Base-by-base conservation (phyloP, 2,888 invertebrate genomes). In the Zeuzera pyrina region DNA sequence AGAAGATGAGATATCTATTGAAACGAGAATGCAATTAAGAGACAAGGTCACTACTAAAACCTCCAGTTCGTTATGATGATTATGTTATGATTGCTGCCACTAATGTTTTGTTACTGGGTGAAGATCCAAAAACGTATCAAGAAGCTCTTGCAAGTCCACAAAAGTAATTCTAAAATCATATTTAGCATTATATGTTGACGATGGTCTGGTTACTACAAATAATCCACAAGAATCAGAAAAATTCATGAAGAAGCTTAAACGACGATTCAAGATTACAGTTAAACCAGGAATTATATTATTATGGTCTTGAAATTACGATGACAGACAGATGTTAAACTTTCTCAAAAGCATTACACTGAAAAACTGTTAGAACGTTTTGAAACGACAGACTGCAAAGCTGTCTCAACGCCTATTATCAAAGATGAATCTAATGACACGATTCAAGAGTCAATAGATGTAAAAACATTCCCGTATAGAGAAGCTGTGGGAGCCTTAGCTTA, bases 121-220 rank as follows among this genome's bases (percentile, higher is more conserved):
- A 19, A 19, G 19, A 19, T 8, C 19, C 19, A 19, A 19, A 19
- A 8, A 19, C 19, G 8, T 19, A 19, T 19, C 19, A 19, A n/a
- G n/a, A n/a, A 19, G 19, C 19, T 19, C 19, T 19, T 19, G 19
- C 19, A 19, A 19, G 5, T 4, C 19, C 19, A 19, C 5, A 19
- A 19, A 13, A 6, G 12, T 39, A 12, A 12, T 8, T 3, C 26
- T 8, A 1, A 42, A 35, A 19, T 12, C 35, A 2, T 28, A 37
- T 7, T 2, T 39, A 8, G 34, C 25, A 3, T 12, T 42, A 6
- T 39, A 37, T 26, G 35, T 39, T n/a, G 39, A 42, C 26, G 39
- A 37, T 31, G 37, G 35, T 2, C 26, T 35, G 16, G n/a, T 36
- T n/a, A 35, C 35, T 6, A 6, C 31, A 19, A 12, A 26, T 25